These are phyloP conservation scores for Megaleporinus macrocephalus DNA, from an alignment of 2,113 vertebrate genomes.

Conservation along the genomic window DNA sequence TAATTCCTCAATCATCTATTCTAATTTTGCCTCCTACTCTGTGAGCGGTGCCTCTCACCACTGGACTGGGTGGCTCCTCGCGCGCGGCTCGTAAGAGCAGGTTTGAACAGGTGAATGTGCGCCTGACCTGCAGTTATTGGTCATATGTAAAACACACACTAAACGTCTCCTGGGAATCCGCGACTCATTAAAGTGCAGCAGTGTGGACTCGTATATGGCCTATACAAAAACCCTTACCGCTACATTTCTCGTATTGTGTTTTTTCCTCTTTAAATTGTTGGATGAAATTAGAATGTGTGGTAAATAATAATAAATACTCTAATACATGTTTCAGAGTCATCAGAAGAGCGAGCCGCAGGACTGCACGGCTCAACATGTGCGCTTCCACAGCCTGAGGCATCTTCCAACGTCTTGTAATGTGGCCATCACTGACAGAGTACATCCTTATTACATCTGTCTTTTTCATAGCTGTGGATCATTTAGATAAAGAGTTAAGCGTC, in stretches of 20 bases:
- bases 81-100: neutral
- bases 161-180: neutral
- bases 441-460: constrained; percentile 67
- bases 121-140: neutral
- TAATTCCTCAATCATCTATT: constrained; percentile 6
- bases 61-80: neutral
- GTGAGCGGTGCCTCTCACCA: neutral
- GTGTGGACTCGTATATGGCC: too few species aligned
- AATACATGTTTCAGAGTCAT: neutral
- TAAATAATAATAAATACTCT: too few species aligned
- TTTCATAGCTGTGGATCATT: constrained; percentile 54
- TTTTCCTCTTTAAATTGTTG: too few species aligned
- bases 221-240: neutral
- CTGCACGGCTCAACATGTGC: constrained; percentile 17
- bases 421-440: constrained; percentile 72
- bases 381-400: constrained; percentile 56
- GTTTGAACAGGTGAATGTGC: neutral
- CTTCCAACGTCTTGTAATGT: constrained; percentile 74
- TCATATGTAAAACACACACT: neutral
- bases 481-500: neutral
- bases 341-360: neutral
- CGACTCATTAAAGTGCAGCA: neutral
- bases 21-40: neutral
- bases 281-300: too few species aligned
- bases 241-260: too few species aligned